Base-by-base conservation (phyloP, 2,113 vertebrate genomes). In the Dipodomys spectabilis region DNA sequence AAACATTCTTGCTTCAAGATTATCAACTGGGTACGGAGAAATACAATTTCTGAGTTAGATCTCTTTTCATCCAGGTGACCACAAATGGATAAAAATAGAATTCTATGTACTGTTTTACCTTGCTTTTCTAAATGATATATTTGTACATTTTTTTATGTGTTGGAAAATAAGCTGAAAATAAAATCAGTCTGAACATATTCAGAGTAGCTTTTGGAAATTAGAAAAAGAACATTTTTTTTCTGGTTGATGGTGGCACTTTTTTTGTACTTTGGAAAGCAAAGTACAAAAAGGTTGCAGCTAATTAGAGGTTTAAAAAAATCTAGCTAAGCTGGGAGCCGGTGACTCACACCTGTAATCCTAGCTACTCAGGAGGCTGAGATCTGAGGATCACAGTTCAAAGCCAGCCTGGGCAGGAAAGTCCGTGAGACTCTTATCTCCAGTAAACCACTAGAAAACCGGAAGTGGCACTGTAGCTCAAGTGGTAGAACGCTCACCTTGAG, bases 291-390 rank as follows among this genome's bases (percentile, higher is more conserved):
- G 16, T 85, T 88, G 86, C 68, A 82, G 62, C 57, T 71, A 77
- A 79, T 65, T 94, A 71, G 67, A 89, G 32, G 7, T 85, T 85
- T 39, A 57, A 18, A 80, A 79, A 72, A 73, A 82, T 75, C 83
- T 64, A 84, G 11, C 72, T 94, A 69, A 18, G 53, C 53, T 13
- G 4, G 53, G 53, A 9, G 12, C 49, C 49, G 1, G 49, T 49
- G 49, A 1, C 12, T 49, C 49, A 49, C 49, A 11, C 49, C 12
- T 49, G 49, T 49, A 49, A 49, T 49, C 49, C 10, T 49, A 49
- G 49, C 49, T 49, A 49, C 49, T 49, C 49, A 49, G 12, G 49
- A 49, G 49, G 12, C 12, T 49, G 49, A 49, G 49, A 12, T 12
- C 49, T 49, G 49, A 49, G 49, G 49, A 49, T 49, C 49, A 49